These are phyloP conservation scores for Paracentrotus lividus DNA, from an alignment of 53 echinoderm and acorn worm genomes.

Conservation along the genomic window DNA sequence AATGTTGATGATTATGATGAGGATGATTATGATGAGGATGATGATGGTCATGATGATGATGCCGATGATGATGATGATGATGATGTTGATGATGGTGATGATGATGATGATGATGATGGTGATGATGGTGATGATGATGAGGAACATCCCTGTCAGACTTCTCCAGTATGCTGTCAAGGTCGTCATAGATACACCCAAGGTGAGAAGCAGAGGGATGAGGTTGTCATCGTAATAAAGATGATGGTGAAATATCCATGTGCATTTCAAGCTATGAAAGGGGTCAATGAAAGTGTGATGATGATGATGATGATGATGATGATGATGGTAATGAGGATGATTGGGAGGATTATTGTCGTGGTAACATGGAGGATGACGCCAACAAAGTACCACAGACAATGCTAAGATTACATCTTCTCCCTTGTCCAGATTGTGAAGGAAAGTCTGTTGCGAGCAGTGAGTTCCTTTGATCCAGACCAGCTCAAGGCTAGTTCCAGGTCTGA, in stretches of 20 bases:
- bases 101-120: no score
- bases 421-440: constrained; percentile 86
- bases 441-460: constrained; percentile 78
- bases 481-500: constrained; percentile 85
- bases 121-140: no score
- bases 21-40: no score
- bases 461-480: constrained; percentile 81
- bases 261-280: not conserved
- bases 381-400: no score
- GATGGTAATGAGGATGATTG: constrained; percentile 14
- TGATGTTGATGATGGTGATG: no score
- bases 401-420: not conserved
- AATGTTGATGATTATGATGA: no score
- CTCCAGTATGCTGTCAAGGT: constrained; percentile 93
- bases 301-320: constrained; percentile 35
- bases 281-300: not conserved
- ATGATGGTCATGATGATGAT: no score
- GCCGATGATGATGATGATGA: no score
- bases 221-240: constrained; percentile 17
- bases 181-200: constrained; percentile 95
- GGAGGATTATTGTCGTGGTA: constrained; percentile 34
- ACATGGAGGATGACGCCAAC: not conserved
- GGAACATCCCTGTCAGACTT: constrained; percentile 79
- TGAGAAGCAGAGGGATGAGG: constrained; percentile 29
- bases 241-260: no score